A percentile compares a stretch with the other conserved stretches of the same genome.
phyloP scores from a whole-genome alignment of 2,797 vertebrate species.

The Microtus californicus region DNA sequence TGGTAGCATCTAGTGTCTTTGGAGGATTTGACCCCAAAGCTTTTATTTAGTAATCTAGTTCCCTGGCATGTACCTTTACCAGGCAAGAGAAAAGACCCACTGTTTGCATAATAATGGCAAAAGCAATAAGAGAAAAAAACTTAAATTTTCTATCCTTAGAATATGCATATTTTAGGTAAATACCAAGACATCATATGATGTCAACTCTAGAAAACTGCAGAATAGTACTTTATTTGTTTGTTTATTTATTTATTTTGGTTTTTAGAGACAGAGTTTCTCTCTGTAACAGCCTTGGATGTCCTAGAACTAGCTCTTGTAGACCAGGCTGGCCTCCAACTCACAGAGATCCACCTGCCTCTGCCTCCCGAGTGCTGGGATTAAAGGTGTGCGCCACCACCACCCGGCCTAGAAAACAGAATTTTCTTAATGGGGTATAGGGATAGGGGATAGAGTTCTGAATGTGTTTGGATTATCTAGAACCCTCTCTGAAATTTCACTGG shows the following conservation, averaged over 20 bases:
- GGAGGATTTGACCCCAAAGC: background rate
- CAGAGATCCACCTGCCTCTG: too few relatives aligned
- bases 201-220: background rate
- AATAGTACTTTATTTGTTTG: background rate
- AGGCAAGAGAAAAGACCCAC: background rate
- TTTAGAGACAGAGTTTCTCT: too few relatives aligned
- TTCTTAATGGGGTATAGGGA: background rate
- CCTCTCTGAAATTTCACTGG: constrained; percentile 7
- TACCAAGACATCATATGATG: background rate
- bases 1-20: background rate
- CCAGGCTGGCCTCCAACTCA: too few relatives aligned
- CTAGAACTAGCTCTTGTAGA: too few relatives aligned
- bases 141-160: background rate
- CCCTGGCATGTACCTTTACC: background rate
- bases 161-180: background rate
- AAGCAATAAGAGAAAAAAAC: background rate
- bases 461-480: background rate
- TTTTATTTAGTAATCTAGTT: background rate
- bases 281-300: too few relatives aligned
- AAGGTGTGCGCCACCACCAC: too few relatives aligned
- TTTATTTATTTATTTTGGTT: too few relatives aligned
- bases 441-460: background rate
- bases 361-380: too few relatives aligned
- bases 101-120: background rate
- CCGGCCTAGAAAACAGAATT: background rate